These are phyloP conservation scores for Siderastrea radians DNA, from an alignment of 92 coral and sea anemone species.

Conservation along the genomic window DNA sequence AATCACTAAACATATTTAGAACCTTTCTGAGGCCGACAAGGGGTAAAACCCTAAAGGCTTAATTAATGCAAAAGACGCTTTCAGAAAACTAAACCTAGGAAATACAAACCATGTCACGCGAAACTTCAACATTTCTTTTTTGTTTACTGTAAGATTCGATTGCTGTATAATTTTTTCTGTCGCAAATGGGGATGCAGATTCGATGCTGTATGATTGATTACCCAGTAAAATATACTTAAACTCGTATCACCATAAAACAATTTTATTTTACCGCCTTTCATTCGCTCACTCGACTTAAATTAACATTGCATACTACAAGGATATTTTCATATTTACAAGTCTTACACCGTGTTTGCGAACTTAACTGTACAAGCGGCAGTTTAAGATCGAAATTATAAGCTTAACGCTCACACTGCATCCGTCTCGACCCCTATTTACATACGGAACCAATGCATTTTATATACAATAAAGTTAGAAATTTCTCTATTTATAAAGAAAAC, in stretches of 20 bases:
- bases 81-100: background rate
- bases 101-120: background rate
- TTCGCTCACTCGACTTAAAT: constrained; percentile 21
- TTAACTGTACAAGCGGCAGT: constrained; percentile 33
- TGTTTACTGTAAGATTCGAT: background rate
- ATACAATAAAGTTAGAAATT: constrained; percentile 22
- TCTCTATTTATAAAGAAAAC: constrained; percentile 45
- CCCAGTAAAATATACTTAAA: constrained; percentile 1
- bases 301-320: constrained; percentile 7
- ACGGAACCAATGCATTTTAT: background rate
- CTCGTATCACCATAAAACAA: constrained; percentile 24
- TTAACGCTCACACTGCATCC: constrained; percentile 9
- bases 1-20: constrained; percentile 5
- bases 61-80: no score
- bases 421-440: constrained; percentile 2
- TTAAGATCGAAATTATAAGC: constrained; percentile 15
- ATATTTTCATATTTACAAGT: constrained; percentile 36
- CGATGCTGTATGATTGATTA: constrained; percentile 9
- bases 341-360: constrained; percentile 7
- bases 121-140: background rate
- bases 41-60: background rate
- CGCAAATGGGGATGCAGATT: constrained; percentile 2
- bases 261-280: constrained; percentile 4
- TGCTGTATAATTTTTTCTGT: background rate
- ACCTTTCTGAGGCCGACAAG: background rate